These are phyloP conservation scores for Gryllus bimaculatus DNA, from an alignment of 1,140 invertebrate genomes.

Conservation along the genomic window DNA sequence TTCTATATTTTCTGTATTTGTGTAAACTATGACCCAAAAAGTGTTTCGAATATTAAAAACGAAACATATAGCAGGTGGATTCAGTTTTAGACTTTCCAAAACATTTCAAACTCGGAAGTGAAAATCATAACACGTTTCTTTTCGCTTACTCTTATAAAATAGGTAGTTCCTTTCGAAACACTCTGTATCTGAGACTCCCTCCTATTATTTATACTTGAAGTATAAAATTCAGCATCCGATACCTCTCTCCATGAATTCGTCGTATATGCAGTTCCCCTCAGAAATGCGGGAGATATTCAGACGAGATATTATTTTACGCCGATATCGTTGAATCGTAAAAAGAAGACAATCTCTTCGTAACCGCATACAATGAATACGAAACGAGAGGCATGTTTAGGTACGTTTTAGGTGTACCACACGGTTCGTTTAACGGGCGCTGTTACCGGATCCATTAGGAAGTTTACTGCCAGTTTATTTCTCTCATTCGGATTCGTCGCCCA, in stretches of 20 bases:
- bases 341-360: not conserved
- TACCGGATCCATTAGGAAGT: not conserved
- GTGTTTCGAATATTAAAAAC: too few relatives aligned
- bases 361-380: not conserved
- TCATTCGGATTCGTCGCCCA: not conserved
- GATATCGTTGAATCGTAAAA: not conserved
- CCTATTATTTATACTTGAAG: not conserved
- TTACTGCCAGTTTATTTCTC: not conserved
- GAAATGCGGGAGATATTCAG: not conserved
- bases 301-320: not conserved
- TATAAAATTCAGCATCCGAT: not conserved
- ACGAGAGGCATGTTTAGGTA: not conserved
- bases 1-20: too few relatives aligned
- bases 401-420: not conserved
- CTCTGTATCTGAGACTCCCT: not conserved
- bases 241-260: not conserved
- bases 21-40: too few relatives aligned
- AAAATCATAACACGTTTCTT: too few relatives aligned
- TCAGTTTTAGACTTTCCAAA: too few relatives aligned
- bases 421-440: not conserved
- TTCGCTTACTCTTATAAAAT: too few relatives aligned
- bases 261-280: not conserved
- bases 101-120: too few relatives aligned
- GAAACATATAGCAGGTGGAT: too few relatives aligned
- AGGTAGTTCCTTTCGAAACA: too few relatives aligned